Percentiles rank a stretch among this genome's conserved stretches.
Conservation (phyloP, 1,140 invertebrate species). For the Aleiodes sp. region DNA sequence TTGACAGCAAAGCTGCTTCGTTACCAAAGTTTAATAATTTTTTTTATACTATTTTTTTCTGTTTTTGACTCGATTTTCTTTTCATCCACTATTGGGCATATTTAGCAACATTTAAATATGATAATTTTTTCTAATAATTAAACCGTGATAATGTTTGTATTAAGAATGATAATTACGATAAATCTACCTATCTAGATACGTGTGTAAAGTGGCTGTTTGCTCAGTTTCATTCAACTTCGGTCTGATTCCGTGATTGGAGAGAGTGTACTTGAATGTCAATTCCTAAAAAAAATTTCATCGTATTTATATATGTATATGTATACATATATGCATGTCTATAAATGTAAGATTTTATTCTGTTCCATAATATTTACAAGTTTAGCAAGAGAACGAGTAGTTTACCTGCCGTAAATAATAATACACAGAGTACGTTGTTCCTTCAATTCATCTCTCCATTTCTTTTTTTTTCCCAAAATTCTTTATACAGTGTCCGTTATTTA, state of each 20-base stretch:
- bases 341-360: conserved; percentile 31
- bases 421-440: conserved; percentile 51
- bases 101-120: conserved; percentile 64
- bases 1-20: neutral
- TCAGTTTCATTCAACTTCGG: conserved; percentile 38
- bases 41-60: conserved; percentile 21
- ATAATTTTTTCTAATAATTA: conserved; percentile 58
- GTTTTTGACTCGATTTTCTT: conserved; percentile 25
- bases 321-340: conserved; percentile 40
- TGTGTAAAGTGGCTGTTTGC: neutral
- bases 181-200: conserved; percentile 56
- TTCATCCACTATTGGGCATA: conserved; percentile 41
- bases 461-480: conserved; percentile 38
- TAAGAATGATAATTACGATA: conserved; percentile 54
- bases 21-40: conserved; percentile 14
- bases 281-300: conserved; percentile 36
- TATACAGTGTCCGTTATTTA: too few species aligned
- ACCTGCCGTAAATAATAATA: conserved; percentile 53
- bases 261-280: conserved; percentile 44
- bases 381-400: conserved; percentile 45
- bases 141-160: conserved; percentile 46
- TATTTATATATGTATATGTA: conserved; percentile 58
- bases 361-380: conserved; percentile 42
- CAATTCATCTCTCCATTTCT: conserved; percentile 3
- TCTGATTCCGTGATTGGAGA: conserved; percentile 39